Conservation (phyloP, 2,113 vertebrate genomes). For the Prolemur simus region DNA sequence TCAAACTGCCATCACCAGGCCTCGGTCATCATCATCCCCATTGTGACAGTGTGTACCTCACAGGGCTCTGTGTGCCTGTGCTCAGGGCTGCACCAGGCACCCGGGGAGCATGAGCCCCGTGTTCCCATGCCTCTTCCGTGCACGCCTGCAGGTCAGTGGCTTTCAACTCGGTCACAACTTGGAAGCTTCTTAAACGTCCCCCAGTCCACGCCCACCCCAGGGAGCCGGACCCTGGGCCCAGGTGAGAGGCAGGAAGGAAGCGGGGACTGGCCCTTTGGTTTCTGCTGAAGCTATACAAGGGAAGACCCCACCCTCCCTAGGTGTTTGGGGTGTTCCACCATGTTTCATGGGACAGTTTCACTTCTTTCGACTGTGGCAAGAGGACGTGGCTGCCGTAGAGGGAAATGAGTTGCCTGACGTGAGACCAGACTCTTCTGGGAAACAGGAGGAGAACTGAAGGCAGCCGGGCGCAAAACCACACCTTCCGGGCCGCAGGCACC, state of each 20-base stretch:
- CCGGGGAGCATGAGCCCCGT: not conserved
- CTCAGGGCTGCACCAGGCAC: no score
- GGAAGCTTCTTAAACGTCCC: not conserved
- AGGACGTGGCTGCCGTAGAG: not conserved
- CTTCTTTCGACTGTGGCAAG: conserved; percentile 46
- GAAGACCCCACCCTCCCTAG: not conserved
- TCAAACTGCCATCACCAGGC: not conserved
- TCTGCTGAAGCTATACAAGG: not conserved
- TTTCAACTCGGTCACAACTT: not conserved
- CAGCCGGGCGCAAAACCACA: not conserved
- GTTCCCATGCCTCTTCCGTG: not conserved
- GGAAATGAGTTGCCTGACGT: not conserved
- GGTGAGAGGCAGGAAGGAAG: not conserved
- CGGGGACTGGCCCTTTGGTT: not conserved
- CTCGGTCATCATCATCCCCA: not conserved
- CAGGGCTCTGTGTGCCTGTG: not conserved
- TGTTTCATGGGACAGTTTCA: conserved; percentile 33
- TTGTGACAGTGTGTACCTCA: no score
- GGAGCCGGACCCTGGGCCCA: not conserved
- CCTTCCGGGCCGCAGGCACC: not conserved
- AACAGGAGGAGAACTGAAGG: not conserved
- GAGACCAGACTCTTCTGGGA: not conserved
- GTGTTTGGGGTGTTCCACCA: not conserved
- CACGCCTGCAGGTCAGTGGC: not conserved
- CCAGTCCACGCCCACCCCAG: not conserved